Evolutionary conservation across 2,797 vertebrate genomes (phyloP), one percentile per base, ranked within the genome.

Genomic region (Anas georgica): DNA sequence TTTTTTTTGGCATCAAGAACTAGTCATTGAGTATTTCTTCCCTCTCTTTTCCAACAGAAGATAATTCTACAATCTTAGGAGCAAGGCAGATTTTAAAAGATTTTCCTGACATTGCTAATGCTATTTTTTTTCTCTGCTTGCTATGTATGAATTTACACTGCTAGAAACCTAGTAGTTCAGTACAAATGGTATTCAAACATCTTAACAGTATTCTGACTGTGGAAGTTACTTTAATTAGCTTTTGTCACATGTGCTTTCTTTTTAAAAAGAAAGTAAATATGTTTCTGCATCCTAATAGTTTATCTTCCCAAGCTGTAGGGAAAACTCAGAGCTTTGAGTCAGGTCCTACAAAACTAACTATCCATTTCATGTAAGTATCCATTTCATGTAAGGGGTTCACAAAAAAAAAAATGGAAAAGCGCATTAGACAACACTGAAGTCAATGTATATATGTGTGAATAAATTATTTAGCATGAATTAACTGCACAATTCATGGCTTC

Each of bases 191-290:
- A 46, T 50, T 81, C 29, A 86, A 82, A 59, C 1, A 29, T 43
- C 68, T 85, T 26, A 75, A 54, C 35, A 25, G 29, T 75, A 58
- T 67, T 90, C 43, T 83, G 20, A 5, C 33, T 58, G n/a, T 69
- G 33, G 64, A 83, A 87, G 58, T 80, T 74, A 50, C 20, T 89
- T 94, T 60, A 67, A 52, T 63, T 70, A 25, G 46, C 22, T 86
- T 23, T 92, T 75, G 2, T 54, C 78, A 3, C 43, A 5, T 35
- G 37, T 8, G 1, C 21, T 88, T 78, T 48, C 41, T 33, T 77
- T 76, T 88, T 60, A 82, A 70, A 93, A 73, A 21, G 12, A 55
- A 83, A 77, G 12, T 35, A n/a, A 83, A 68, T 58, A 35, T 6
- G 6, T 45, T 79, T 17, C 35, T 84, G 25, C 10, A 58, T 60